phyloP scores from a whole-genome alignment of 2,113 vertebrate species.

The Onychostoma macrolepis region DNA sequence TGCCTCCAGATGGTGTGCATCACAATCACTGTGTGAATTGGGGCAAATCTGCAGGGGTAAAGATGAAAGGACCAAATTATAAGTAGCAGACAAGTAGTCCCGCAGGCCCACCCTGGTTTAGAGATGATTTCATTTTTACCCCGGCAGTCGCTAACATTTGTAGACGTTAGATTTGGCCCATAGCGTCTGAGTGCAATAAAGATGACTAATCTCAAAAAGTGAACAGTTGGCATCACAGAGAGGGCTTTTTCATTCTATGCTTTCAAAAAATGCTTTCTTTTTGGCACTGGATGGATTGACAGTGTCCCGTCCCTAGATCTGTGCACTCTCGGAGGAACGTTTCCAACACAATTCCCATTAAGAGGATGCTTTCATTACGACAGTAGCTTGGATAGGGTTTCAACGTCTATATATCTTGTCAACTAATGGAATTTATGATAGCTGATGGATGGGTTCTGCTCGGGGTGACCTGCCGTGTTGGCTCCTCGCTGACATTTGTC shows the following conservation, averaged over 20 bases:
- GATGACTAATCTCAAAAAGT: background rate
- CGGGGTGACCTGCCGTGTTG: conserved; percentile 20
- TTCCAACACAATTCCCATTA: conserved; percentile 28
- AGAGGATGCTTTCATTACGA: conserved; percentile 6
- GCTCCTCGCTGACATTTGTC: conserved; percentile 13
- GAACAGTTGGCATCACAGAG: background rate
- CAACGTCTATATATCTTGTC: conserved; percentile 25
- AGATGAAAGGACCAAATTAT: background rate
- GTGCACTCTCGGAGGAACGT: background rate
- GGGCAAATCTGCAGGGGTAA: conserved; percentile 27
- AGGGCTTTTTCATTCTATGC: background rate
- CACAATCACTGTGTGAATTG: conserved; percentile 16
- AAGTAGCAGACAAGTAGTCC: conserved; percentile 14
- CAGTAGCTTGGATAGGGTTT: background rate
- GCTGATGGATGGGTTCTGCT: conserved; percentile 27
- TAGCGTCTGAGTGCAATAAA: background rate
- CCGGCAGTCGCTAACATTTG: background rate
- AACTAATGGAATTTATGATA: conserved; percentile 27
- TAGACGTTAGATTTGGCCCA: background rate
- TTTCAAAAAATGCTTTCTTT: conserved; percentile 1
- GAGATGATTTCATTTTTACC: conserved; percentile 7
- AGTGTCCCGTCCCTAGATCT: background rate
- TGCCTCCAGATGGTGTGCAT: conserved; percentile 32
- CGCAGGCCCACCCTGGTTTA: conserved; percentile 1
- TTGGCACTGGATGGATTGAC: background rate